Conservation (phyloP, 2,113 vertebrate genomes). For the Dissostichus mawsoni region DNA sequence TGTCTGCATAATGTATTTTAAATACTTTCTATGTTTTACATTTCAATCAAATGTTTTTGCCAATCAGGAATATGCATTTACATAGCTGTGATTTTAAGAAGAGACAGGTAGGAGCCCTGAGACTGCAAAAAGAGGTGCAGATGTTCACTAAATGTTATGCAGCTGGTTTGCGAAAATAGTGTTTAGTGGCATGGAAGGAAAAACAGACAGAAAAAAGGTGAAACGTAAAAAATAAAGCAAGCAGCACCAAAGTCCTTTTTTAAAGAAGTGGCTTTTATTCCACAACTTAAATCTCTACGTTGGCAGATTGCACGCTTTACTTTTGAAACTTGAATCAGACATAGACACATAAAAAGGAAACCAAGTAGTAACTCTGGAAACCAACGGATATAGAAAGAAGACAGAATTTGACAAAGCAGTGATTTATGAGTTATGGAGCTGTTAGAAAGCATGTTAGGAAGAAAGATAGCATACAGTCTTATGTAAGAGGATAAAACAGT, state of each 20-base stretch:
- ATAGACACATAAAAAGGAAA: slow-evolving; percentile 51
- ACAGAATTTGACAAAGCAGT: slow-evolving; percentile 61
- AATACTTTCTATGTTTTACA: background rate
- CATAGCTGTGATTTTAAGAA: background rate
- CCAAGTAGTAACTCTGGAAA: slow-evolving; percentile 40
- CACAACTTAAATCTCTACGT: slow-evolving; percentile 73
- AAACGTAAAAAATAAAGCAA: slow-evolving; percentile 75
- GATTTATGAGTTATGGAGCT: slow-evolving; percentile 61
- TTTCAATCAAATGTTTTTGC: background rate
- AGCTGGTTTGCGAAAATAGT: slow-evolving; percentile 23
- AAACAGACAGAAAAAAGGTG: slow-evolving; percentile 50
- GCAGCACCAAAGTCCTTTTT: slow-evolving; percentile 64
- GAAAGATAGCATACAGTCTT: slow-evolving; percentile 36
- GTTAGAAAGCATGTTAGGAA: slow-evolving; percentile 42
- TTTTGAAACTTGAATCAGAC: slow-evolving; percentile 52
- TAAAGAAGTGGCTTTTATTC: slow-evolving; percentile 80
- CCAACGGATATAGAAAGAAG: slow-evolving; percentile 57
- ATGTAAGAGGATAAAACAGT: slow-evolving; percentile 16
- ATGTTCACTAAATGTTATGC: slow-evolving; percentile 56
- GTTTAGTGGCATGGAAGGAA: slow-evolving; percentile 63
- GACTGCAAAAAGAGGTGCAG: slow-evolving; percentile 41
- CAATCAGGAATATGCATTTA: background rate
- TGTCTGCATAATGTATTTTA: background rate
- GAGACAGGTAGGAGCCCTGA: slow-evolving; percentile 47
- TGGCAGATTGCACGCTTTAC: slow-evolving; percentile 68